Percentiles rank a stretch among this genome's conserved stretches.
Evolutionary conservation across 2,797 vertebrate species (phyloP).

Genomic region (Scarus forsteni): DNA sequence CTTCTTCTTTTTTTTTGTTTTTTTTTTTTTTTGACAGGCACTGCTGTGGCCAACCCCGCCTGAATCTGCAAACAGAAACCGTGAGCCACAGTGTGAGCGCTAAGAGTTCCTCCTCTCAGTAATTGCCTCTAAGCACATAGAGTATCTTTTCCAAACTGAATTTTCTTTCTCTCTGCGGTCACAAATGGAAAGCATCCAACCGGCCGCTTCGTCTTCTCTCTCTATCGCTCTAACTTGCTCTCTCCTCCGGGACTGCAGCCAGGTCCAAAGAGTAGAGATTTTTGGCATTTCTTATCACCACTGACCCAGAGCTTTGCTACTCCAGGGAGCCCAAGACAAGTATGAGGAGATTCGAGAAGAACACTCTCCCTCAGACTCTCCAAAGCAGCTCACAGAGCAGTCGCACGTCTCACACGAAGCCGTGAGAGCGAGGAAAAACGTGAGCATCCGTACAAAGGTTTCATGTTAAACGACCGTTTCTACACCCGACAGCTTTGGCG

Average conservation of each 20-base stretch:
- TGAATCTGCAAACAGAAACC: conserved; percentile 74
- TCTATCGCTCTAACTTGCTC: conserved; percentile 34
- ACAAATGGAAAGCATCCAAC: conserved; percentile 59
- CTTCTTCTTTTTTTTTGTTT: conserved; percentile 62
- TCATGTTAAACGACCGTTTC: conserved; percentile 91
- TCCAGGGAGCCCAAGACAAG: conserved; percentile 64
- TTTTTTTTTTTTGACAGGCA: conserved; percentile 73
- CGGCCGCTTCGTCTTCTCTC: conserved; percentile 38
- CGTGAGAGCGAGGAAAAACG: conserved; percentile 38
- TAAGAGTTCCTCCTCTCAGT: conserved; percentile 60
- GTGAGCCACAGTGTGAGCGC: conserved; percentile 74
- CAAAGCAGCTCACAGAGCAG: conserved; percentile 45
- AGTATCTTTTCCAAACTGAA: conserved; percentile 54
- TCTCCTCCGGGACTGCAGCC: conserved; percentile 64
- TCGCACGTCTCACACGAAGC: conserved; percentile 31
- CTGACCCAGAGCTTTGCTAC: conserved; percentile 68
- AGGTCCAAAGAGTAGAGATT: conserved; percentile 72
- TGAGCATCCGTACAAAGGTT: conserved; percentile 15
- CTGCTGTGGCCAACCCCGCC: conserved; percentile 70
- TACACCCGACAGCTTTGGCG: conserved; percentile 94
- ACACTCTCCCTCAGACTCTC: conserved; percentile 30
- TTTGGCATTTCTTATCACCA: conserved; percentile 75
- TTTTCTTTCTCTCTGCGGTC: conserved; percentile 59
- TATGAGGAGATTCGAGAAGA: conserved; percentile 60
- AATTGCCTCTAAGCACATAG: conserved; percentile 49